Conservation (phyloP, 2,797 vertebrate genomes). For the Telmatherina bonti region DNA sequence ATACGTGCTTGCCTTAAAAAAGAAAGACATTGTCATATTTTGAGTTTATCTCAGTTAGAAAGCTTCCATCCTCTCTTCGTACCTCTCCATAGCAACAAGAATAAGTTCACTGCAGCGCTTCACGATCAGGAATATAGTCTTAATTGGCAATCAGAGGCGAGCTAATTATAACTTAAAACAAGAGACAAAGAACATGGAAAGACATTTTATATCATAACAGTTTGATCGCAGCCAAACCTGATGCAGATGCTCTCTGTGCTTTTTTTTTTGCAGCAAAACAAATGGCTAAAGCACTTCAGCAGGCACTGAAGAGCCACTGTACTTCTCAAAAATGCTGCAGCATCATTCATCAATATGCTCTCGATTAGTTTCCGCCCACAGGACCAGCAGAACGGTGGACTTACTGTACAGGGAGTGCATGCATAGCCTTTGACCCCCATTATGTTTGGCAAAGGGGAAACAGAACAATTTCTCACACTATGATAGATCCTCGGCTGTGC, state of each 20-base stretch:
- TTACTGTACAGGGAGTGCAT: conserved; percentile 40
- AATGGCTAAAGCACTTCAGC: conserved; percentile 53
- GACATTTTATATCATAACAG: conserved; percentile 35
- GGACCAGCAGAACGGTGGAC: conserved; percentile 38
- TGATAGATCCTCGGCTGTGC: conserved; percentile 11
- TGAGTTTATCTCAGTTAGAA: conserved; percentile 46
- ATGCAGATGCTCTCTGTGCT: conserved; percentile 30
- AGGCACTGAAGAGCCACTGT: conserved; percentile 54
- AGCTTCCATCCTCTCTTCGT: conserved; percentile 46
- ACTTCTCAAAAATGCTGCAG: conserved; percentile 65
- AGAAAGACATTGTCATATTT: conserved; percentile 49
- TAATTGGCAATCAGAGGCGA: conserved; percentile 64
- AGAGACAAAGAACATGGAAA: conserved; percentile 46
- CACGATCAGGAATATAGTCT: conserved; percentile 68
- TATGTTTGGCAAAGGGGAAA: conserved; percentile 38
- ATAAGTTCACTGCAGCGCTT: conserved; percentile 66
- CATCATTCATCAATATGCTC: conserved; percentile 68
- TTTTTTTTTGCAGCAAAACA: conserved; percentile 65
- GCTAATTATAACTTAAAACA: conserved; percentile 73
- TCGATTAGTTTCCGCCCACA: conserved; percentile 63
- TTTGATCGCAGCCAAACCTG: conserved; percentile 52
- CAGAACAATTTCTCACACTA: conserved; percentile 33
- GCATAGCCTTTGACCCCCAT: conserved; percentile 59
- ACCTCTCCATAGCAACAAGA: conserved; percentile 82
- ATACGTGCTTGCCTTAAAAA: conserved; percentile 10